Percentiles rank a stretch among this genome's conserved stretches.
Evolutionary conservation across 2,888 invertebrate species (phyloP).

Genomic region (Sminthurinus aureus): DNA sequence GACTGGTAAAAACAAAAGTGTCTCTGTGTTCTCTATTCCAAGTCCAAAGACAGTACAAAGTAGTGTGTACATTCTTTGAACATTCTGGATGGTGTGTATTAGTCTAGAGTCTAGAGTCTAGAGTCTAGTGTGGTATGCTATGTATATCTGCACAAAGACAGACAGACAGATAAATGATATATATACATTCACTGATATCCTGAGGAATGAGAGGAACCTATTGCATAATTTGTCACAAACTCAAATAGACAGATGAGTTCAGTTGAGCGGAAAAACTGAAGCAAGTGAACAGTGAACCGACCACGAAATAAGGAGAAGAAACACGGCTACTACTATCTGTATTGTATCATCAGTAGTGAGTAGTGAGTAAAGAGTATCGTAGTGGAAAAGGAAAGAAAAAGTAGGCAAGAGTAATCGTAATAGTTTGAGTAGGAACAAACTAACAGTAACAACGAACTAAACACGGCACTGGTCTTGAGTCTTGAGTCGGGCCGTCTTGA

Average conservation of each 20-base stretch:
- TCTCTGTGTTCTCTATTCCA: too few relatives aligned
- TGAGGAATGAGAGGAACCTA: slow-evolving; percentile 19
- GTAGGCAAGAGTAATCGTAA: not conserved
- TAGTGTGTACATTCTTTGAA: too few relatives aligned
- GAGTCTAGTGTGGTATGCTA: too few relatives aligned
- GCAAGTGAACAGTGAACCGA: slow-evolving; percentile 41
- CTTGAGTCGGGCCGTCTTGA: slow-evolving; percentile 17
- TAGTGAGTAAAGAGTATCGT: too few relatives aligned
- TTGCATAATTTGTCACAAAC: slow-evolving; percentile 54
- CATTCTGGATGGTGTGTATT: too few relatives aligned
- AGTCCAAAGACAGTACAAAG: too few relatives aligned
- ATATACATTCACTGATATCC: not conserved
- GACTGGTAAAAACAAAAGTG: too few relatives aligned
- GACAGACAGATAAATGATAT: not conserved
- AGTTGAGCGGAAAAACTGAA: slow-evolving; percentile 46
- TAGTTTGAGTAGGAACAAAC: not conserved
- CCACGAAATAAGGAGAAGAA: slow-evolving; percentile 16
- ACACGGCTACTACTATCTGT: too few relatives aligned
- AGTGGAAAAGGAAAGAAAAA: not conserved
- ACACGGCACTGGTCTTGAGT: not conserved
- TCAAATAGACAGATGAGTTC: slow-evolving; percentile 48
- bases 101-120: not conserved
- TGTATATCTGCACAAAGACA: too few relatives aligned
- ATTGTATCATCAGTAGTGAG: too few relatives aligned
- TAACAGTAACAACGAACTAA: slow-evolving; percentile 16